These are phyloP conservation scores for Butastur rufipennis DNA, from an alignment of 2,113 vertebrate genomes.

Conservation along the genomic window DNA sequence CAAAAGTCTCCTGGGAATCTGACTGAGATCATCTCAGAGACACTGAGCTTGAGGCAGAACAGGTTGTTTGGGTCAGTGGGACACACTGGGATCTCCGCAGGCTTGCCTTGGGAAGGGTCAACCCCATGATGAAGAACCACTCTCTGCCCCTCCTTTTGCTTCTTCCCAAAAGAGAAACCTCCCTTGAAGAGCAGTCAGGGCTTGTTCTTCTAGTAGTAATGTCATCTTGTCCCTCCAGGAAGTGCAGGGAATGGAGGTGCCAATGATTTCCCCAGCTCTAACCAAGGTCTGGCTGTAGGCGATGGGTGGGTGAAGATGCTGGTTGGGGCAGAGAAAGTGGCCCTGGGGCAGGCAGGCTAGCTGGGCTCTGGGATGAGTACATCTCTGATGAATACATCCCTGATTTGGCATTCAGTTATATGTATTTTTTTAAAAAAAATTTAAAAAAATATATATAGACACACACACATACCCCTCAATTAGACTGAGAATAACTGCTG, in stretches of 20 bases:
- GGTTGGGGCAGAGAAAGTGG: background rate
- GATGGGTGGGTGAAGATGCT: background rate
- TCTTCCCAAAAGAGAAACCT: background rate
- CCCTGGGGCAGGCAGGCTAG: background rate
- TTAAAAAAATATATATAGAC: fast-evolving
- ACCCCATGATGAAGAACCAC: background rate
- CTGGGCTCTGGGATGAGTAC: background rate
- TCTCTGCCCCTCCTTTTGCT: background rate
- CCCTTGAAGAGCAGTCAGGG: background rate
- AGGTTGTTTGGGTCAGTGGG: background rate
- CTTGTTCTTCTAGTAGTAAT: background rate
- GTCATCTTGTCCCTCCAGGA: background rate
- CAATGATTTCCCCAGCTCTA: background rate
- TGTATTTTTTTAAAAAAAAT: no score
- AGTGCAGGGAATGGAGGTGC: background rate
- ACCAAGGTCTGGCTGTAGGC: background rate
- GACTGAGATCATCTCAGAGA: background rate
- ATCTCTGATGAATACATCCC: background rate
- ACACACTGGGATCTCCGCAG: background rate
- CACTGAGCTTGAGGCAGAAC: background rate
- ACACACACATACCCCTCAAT: background rate
- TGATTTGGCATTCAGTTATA: background rate
- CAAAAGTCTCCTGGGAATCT: background rate
- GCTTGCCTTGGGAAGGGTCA: background rate
- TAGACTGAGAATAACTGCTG: background rate